Evolutionary conservation across 92 coral and sea anemone genomes (phyloP), one percentile per base, ranked within the genome.

Genomic region (Metridium senile): DNA sequence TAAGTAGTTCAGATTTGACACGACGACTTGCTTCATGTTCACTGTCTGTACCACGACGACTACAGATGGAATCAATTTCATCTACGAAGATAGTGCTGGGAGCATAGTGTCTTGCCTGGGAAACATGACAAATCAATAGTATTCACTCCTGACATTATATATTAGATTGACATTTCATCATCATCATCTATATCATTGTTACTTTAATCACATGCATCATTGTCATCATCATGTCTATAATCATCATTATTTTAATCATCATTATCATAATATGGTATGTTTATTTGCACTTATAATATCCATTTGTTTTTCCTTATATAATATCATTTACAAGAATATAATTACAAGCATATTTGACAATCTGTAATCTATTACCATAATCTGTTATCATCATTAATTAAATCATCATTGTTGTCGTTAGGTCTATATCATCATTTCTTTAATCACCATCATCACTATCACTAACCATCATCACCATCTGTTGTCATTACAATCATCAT

Each of bases 21-120:
- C 98, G 81, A 30, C 98, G 85, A 67, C 98, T 95, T 33, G 98
- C 98, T 65, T 95, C 98, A 65, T 95, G 98, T 63, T 95, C 98
- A 77, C 97, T 95, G 33, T 95, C 98, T 26, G 98, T 86, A 9
- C 98, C 98, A 57, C 98, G 93, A 58, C 93, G 88, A 69, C 98
- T 95, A 72, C 98, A 95, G 81, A 95, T 95, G 23, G 98, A 95
- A 88, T 95, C 98, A 11, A 95, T 95, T 82, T 95, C 98, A 68
- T 95, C 98, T 26, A 95, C 83, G 63, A 95, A 95, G 45, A 95
- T 93, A 29, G 98, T 95, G 74, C 98, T 95, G 25, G 98, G 98
- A 19, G 98, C 98, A 80, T 95, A 95, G 68, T 92, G 92, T 34
- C 98, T 85, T 28, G 98, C 98, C 98, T 95, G 88, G 19, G 67